Base-by-base conservation (phyloP, 2,888 invertebrate genomes). In the Leptinotarsa juncta region DNA sequence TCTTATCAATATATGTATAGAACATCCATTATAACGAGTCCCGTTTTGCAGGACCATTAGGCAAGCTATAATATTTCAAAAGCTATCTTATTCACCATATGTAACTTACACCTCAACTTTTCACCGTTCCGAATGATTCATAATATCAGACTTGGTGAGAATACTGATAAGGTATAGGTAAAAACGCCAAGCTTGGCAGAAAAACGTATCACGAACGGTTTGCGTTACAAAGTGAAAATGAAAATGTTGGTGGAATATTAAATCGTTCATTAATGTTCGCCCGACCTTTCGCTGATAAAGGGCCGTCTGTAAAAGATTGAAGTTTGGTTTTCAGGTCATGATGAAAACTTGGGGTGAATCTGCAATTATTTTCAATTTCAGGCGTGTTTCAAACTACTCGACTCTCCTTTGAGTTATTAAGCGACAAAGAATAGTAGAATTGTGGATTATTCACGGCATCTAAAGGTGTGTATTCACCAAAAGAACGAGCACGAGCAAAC, bases 81-180 rank as follows among this genome's bases (percentile, higher is more conserved):
- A 62, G 62, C 62, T 69, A 69, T 69, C 69, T 57, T 23, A 69
- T 69, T 57, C 57, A 20, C 55, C 69, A 69, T 60, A 48, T 69
- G 57, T 42, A 69, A 69, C 69, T 60, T 48, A 55, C 69, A 69
- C 69, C 55, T 69, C 53, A 69, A 69, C 53, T 55, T 69, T 71
- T 53, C 50, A 32, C 60, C 62, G 53, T 67, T 65, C 42, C 55
- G 62, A 72, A 72, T 75, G 72, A 72, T 67, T 75, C 70, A 71
- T 75, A 75, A 70, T 75, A 72, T 70, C 55, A 70, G 32, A 75
- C 75, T 67, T 75, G 70, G 62, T 53, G 23, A 49, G 70, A 70
- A 69, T 72, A 42, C 57, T 49, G 75, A 75, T 72, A 72, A 70
- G 70, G 48, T 50, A 49, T 23, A 50, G 71, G 68, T 57, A 71